These are phyloP conservation scores for Martes flavigula DNA, from an alignment of 2,797 vertebrate genomes.

Conservation along the genomic window DNA sequence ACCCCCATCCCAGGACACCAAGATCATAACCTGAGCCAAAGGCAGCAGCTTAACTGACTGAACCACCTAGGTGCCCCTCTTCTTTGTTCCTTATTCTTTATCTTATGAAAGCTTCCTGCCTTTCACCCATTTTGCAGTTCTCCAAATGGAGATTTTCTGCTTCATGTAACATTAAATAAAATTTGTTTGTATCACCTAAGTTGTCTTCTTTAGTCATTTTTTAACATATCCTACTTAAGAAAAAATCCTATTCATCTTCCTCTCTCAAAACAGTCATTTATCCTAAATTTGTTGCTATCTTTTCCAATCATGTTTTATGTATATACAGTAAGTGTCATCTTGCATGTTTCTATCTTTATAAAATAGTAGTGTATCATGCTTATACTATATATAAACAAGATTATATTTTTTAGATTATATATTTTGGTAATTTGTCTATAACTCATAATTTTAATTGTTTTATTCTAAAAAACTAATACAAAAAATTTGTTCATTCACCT, in stretches of 20 bases:
- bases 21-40: no score
- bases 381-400: neutral
- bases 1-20: no score
- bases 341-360: neutral
- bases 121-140: neutral
- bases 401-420: slow-evolving; percentile 17
- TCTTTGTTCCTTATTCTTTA: neutral
- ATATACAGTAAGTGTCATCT: neutral
- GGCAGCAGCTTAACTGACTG: no score
- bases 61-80: neutral
- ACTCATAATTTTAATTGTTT: neutral
- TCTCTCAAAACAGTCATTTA: neutral
- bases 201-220: neutral
- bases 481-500: neutral
- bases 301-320: neutral
- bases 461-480: neutral
- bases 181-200: neutral
- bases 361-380: neutral
- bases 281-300: neutral
- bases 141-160: neutral
- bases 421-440: neutral
- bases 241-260: neutral
- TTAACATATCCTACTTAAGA: neutral
- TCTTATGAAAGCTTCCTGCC: neutral
- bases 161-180: neutral